Evolutionary conservation across 92 coral and sea anemone species (phyloP).

Genomic region (Palythoa caribaeorum): DNA sequence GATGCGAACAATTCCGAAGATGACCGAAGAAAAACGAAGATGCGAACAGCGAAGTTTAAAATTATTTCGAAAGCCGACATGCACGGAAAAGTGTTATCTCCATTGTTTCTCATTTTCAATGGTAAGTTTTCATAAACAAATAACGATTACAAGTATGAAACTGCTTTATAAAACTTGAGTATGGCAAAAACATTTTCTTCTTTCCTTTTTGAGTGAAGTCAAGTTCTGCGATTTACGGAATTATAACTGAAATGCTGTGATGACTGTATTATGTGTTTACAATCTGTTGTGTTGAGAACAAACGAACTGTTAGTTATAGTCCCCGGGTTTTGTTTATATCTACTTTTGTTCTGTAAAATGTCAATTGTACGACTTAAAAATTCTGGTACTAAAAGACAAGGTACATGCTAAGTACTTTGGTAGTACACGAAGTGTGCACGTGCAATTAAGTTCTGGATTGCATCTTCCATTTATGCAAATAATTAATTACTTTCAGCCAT

Average conservation of each 20-base stretch:
- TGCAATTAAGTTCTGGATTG: neutral
- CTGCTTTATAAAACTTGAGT: too few species aligned
- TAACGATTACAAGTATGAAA: too few species aligned
- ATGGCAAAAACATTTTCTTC: too few species aligned
- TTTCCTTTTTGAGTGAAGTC: too few species aligned
- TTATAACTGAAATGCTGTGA: too few species aligned
- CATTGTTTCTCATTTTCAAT: neutral
- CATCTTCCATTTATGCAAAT: neutral
- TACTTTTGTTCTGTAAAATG: neutral
- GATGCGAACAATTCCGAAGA: slow-evolving; percentile 65
- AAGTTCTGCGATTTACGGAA: too few species aligned
- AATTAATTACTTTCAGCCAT: neutral
- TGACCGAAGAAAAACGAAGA: slow-evolving; percentile 1
- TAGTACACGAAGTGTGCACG: slow-evolving; percentile 22
- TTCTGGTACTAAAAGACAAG: neutral
- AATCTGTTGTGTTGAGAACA: too few species aligned
- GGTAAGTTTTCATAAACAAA: neutral
- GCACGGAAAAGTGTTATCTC: neutral
- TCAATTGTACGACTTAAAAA: too few species aligned
- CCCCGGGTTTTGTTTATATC: neutral
- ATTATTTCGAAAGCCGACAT: neutral
- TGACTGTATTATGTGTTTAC: too few species aligned
- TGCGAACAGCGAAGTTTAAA: neutral
- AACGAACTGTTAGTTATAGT: neutral
- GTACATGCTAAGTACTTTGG: neutral